These are phyloP conservation scores for Sander lucioperca DNA, from an alignment of 2,113 vertebrate species.

Conservation along the genomic window DNA sequence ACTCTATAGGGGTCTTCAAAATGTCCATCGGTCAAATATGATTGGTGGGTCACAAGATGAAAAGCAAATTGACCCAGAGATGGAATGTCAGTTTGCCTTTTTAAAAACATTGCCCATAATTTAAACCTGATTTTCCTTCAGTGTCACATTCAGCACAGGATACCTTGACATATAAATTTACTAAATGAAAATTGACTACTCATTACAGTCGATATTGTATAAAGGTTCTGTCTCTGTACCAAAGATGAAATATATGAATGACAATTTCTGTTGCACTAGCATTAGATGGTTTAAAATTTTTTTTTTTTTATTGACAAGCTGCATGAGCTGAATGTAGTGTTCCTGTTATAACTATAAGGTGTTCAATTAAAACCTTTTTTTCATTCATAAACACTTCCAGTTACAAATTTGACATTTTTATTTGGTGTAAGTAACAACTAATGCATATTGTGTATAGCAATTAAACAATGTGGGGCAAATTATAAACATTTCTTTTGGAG, in stretches of 20 bases:
- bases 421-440: neutral
- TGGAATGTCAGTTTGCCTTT: conserved; percentile 38
- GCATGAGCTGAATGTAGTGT: neutral
- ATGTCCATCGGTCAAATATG: conserved; percentile 45
- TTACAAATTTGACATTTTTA: neutral
- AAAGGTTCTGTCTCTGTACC: neutral
- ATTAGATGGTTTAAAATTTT: neutral
- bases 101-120: conserved; percentile 32
- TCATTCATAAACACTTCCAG: neutral
- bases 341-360: neutral
- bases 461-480: neutral
- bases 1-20: conserved; percentile 39
- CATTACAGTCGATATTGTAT: neutral
- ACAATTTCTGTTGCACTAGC: neutral
- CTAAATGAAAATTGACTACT: conserved; percentile 13
- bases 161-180: conserved; percentile 27
- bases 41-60: conserved; percentile 40
- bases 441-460: neutral
- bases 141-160: conserved; percentile 21
- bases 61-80: conserved; percentile 43
- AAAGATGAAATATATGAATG: neutral
- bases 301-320: too few species aligned
- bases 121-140: conserved; percentile 26
- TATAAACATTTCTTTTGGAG: neutral
- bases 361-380: neutral